Evolutionary conservation across 2,113 vertebrate species (phyloP).

Genomic region (Steatornis caripensis): DNA sequence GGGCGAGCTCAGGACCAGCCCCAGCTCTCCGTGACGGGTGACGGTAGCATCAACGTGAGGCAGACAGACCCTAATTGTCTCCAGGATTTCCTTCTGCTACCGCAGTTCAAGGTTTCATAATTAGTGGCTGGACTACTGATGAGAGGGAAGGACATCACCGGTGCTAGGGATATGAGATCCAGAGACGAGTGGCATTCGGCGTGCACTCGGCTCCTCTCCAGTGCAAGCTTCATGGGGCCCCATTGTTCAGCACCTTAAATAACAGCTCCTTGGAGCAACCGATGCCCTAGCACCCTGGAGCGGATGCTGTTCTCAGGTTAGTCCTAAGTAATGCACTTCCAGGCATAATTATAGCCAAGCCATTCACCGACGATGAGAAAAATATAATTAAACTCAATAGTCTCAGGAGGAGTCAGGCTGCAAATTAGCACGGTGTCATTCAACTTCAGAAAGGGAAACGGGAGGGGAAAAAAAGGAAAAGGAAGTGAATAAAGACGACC

Average conservation of each 20-base stretch:
- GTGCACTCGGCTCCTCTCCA: not conserved
- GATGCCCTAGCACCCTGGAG: not conserved
- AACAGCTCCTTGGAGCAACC: not conserved
- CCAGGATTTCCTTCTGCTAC: not conserved
- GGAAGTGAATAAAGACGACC: not conserved
- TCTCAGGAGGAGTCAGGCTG: not conserved
- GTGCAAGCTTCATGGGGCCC: not conserved
- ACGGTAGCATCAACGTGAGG: not conserved
- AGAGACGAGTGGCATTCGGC: not conserved
- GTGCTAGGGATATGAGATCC: not conserved
- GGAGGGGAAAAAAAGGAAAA: not conserved
- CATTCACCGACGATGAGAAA: not conserved
- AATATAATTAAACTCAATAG: slow-evolving; percentile 43
- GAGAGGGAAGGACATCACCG: not conserved
- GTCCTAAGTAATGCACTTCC: slow-evolving; percentile 41
- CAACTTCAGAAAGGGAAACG: not conserved
- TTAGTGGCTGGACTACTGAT: not conserved
- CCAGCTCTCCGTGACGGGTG: not conserved
- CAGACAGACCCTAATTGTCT: not conserved
- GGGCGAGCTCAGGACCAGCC: not conserved
- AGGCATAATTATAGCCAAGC: slow-evolving; percentile 6
- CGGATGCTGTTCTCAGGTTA: not conserved
- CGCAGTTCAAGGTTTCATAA: not conserved
- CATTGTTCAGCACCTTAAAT: not conserved
- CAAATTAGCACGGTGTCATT: not conserved